Conservation (phyloP, 2,797 vertebrate genomes). For the Psittacula echo region DNA sequence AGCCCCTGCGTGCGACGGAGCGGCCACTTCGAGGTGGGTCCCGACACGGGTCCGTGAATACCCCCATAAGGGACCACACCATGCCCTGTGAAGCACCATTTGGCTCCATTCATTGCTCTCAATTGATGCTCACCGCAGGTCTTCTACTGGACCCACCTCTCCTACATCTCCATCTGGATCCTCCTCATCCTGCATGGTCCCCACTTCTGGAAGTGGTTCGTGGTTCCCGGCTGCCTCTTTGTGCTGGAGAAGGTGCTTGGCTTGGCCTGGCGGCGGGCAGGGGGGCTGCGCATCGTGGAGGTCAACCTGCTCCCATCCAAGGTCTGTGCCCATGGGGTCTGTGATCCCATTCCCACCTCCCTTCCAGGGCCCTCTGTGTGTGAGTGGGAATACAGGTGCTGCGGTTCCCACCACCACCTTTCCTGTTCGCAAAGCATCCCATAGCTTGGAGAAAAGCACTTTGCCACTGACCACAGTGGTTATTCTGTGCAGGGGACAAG, state of each 20-base stretch:
- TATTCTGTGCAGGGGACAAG: neutral
- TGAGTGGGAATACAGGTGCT: fast-evolving
- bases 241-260: conserved; percentile 86
- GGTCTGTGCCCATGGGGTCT: conserved; percentile 61
- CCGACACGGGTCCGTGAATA: too few relatives aligned
- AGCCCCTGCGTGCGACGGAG: conserved; percentile 85
- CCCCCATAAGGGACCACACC: neutral
- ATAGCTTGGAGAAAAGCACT: neutral
- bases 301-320: conserved; percentile 90
- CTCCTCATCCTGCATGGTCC: conserved; percentile 88
- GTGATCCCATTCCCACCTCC: neutral
- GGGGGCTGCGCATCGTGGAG: conserved; percentile 83
- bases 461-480: fast-evolving
- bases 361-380: neutral
- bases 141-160: conserved; percentile 93
- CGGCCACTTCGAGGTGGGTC: conserved; percentile 87
- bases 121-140: conserved; percentile 68
- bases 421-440: fast-evolving
- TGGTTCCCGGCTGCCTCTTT: conserved; percentile 84
- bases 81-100: fast-evolving
- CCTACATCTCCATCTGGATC: conserved; percentile 84
- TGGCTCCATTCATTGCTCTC: neutral
- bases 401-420: fast-evolving
- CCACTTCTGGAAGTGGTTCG: conserved; percentile 95
- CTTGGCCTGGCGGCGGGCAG: conserved; percentile 77